Percentiles rank a stretch among this genome's conserved stretches.
phyloP scores from a whole-genome alignment of 2,888 invertebrate genomes.

The Phoenoteleia sp. region DNA sequence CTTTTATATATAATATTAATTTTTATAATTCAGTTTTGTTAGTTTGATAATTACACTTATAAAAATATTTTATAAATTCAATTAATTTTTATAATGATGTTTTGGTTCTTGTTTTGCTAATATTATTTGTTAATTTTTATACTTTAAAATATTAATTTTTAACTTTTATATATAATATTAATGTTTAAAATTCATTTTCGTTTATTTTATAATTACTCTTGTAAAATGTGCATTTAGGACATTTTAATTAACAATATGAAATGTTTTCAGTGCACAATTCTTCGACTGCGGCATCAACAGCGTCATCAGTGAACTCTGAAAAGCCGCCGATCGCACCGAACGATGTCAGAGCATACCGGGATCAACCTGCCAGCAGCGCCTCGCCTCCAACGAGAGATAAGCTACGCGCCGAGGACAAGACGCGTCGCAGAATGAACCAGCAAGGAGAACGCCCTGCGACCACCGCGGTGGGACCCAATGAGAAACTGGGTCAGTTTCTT shows the following conservation, averaged over 20 bases:
- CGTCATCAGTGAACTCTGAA: slow-evolving; percentile 75
- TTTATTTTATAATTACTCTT: too few species aligned
- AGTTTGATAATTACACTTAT: too few species aligned
- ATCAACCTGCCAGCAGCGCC: slow-evolving; percentile 92
- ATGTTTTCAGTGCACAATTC: slow-evolving; percentile 62
- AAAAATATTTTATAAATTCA: too few species aligned
- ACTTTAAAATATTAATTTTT: too few species aligned
- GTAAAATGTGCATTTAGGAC: too few species aligned
- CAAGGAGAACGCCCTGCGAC: slow-evolving; percentile 77
- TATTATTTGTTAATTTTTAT: too few species aligned
- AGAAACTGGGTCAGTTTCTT: slow-evolving; percentile 82
- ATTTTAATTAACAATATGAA: not conserved
- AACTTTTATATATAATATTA: too few species aligned
- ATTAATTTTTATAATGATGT: too few species aligned
- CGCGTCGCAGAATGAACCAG: slow-evolving; percentile 86
- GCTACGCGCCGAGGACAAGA: slow-evolving; percentile 92
- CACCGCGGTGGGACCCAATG: slow-evolving; percentile 75
- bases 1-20: too few species aligned
- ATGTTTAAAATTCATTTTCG: too few species aligned
- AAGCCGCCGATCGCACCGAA: slow-evolving; percentile 83
- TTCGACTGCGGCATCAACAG: slow-evolving; percentile 56
- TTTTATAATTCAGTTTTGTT: too few species aligned
- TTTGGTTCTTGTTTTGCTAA: too few species aligned
- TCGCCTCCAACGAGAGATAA: slow-evolving; percentile 94
- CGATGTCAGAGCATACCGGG: slow-evolving; percentile 87